phyloP scores from a whole-genome alignment of 2,797 vertebrate species.

The Galaxias olidus region DNA sequence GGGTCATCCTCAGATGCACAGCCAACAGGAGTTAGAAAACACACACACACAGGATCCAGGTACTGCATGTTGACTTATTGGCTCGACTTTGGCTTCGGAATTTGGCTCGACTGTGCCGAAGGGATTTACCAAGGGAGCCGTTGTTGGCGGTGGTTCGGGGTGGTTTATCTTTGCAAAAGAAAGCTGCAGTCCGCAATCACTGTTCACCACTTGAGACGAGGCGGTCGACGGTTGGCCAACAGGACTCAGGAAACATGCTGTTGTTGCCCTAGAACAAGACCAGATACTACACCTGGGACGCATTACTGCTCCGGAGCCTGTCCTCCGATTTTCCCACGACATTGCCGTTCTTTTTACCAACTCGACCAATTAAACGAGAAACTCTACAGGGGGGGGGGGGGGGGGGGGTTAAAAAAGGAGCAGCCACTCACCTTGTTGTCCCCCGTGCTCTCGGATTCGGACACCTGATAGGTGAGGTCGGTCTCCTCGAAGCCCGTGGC shows the following conservation, averaged over 20 bases:
- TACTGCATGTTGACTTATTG: background rate
- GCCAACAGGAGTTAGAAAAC: conserved; percentile 13
- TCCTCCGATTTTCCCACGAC: no score
- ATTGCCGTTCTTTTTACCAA: background rate
- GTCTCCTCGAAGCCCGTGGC: conserved; percentile 98
- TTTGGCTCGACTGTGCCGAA: conserved; percentile 42
- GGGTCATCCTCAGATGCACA: conserved; percentile 24
- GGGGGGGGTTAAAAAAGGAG: background rate
- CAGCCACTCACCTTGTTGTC: conserved; percentile 87
- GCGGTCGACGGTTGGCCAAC: conserved; percentile 33
- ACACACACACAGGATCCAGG: background rate
- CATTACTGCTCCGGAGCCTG: no score
- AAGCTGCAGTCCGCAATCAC: conserved; percentile 27
- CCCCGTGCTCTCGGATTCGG: conserved; percentile 95
- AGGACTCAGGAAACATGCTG: background rate
- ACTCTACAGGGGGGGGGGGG: no score
- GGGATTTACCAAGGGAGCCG: conserved; percentile 42
- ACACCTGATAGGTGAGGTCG: conserved; percentile 98
- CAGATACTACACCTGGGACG: no score
- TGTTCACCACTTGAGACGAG: conserved; percentile 35
- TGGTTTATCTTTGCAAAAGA: background rate
- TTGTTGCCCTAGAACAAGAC: background rate
- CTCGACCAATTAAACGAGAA: background rate
- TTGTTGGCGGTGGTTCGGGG: conserved; percentile 24
- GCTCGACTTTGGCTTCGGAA: conserved; percentile 2